Conservation (phyloP, 2,797 vertebrate genomes). For the Crenuchus spilurus region DNA sequence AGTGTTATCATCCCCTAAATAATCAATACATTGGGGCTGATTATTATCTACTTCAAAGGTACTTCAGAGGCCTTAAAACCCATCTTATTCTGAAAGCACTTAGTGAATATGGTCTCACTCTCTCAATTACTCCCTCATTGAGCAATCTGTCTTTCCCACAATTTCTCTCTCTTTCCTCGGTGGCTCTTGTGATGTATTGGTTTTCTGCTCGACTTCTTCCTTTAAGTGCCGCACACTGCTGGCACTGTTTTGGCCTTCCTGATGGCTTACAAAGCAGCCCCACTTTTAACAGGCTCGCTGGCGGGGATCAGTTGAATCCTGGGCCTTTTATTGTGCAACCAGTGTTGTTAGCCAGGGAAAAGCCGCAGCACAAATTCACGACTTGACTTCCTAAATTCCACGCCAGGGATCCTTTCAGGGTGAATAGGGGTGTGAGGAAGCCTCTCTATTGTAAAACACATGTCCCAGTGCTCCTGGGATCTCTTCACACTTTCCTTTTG, state of each 20-base stretch:
- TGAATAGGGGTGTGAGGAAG: conserved; percentile 56
- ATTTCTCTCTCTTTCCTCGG: conserved; percentile 34
- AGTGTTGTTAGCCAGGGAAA: conserved; percentile 54
- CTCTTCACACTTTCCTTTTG: not conserved
- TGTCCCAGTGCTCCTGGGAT: conserved; percentile 28
- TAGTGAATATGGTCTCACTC: conserved; percentile 29
- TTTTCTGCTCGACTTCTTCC: conserved; percentile 64
- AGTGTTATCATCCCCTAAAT: not conserved
- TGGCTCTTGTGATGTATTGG: conserved; percentile 62
- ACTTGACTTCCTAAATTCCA: conserved; percentile 66
- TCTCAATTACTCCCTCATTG: conserved; percentile 40
- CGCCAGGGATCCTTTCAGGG: conserved; percentile 51
- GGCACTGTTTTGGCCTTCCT: conserved; percentile 60
- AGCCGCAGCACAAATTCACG: conserved; percentile 56
- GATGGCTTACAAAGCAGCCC: conserved; percentile 60
- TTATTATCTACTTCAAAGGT: not conserved
- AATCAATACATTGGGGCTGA: not conserved
- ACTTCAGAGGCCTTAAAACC: not conserved
- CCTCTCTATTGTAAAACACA: conserved; percentile 44
- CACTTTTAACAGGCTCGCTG: conserved; percentile 57
- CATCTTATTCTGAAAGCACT: conserved; percentile 12
- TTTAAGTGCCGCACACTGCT: conserved; percentile 60
- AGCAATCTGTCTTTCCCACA: conserved; percentile 26
- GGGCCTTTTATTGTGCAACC: conserved; percentile 57
- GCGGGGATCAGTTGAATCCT: conserved; percentile 57